Conservation (phyloP, 2,113 vertebrate species). For the Pseudonaja textilis region DNA sequence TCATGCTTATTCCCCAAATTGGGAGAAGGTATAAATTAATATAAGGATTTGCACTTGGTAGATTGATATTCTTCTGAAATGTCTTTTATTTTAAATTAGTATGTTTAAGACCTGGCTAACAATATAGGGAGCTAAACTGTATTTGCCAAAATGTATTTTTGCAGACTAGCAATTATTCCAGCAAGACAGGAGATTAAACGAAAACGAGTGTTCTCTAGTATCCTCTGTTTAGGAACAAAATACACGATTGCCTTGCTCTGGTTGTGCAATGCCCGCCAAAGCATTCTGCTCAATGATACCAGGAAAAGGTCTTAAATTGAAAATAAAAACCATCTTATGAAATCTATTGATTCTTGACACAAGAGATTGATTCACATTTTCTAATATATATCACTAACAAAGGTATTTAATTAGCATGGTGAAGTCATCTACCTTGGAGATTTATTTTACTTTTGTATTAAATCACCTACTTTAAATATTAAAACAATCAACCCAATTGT, state of each 20-base stretch:
- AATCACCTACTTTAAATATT: constrained; percentile 4
- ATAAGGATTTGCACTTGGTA: not conserved
- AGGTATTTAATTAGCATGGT: constrained; percentile 34
- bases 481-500: constrained; percentile 6
- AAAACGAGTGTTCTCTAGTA: constrained; percentile 3
- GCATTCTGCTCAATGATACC: not conserved
- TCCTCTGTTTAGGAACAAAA: constrained; percentile 30
- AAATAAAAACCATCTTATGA: constrained; percentile 33
- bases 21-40: not conserved
- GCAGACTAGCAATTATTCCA: not conserved
- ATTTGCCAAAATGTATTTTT: not conserved
- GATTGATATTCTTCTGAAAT: not conserved
- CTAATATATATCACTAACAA: constrained; percentile 30
- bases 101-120: not conserved
- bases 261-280: constrained; percentile 8
- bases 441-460: constrained; percentile 14
- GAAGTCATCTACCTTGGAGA: not conserved
- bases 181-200: not conserved
- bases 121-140: not conserved
- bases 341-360: constrained; percentile 11
- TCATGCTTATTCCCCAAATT: not conserved
- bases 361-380: constrained; percentile 21
- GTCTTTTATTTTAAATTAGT: not conserved
- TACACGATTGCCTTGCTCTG: constrained; percentile 4
- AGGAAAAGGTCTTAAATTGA: constrained; percentile 13